Evolutionary conservation across 2,888 invertebrate species (phyloP).

Genomic region (Bombylius major): DNA sequence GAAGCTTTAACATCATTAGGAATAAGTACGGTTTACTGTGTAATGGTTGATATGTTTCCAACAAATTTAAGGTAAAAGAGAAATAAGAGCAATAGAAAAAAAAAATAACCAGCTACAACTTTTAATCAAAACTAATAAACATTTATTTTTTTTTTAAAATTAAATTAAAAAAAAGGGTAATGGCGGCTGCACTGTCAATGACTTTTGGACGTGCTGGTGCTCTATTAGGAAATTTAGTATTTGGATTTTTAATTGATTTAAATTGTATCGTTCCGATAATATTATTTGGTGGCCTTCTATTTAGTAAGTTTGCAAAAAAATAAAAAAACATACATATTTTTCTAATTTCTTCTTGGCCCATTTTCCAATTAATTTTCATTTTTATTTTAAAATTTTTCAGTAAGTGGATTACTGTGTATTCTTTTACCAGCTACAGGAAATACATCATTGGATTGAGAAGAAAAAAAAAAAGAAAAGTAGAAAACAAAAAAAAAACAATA

Average conservation of each 20-base stretch:
- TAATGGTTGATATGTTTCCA: constrained; percentile 70
- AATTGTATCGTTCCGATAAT: constrained; percentile 65
- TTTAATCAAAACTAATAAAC: constrained; percentile 3
- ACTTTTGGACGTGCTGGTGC: constrained; percentile 69
- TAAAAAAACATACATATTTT: not conserved
- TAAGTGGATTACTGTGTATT: constrained; percentile 59
- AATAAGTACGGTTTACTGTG: constrained; percentile 68
- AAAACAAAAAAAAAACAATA: not conserved
- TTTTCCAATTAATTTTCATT: not conserved
- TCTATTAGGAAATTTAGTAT: constrained; percentile 59
- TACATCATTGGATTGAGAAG: constrained; percentile 43
- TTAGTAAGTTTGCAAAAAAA: constrained; percentile 47
- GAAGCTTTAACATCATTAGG: constrained; percentile 68
- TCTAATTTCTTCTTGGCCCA: not conserved
- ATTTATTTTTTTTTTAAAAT: not conserved
- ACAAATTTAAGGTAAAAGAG: constrained; percentile 61
- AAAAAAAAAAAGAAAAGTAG: not conserved
- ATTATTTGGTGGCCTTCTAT: constrained; percentile 57
- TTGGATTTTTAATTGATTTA: constrained; percentile 67
- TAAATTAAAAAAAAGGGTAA: constrained; percentile 44
- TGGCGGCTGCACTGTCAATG: constrained; percentile 67
- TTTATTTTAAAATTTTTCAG: constrained; percentile 39
- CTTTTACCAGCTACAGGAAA: constrained; percentile 63
- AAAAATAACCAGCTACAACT: not conserved
- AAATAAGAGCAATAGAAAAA: not conserved